Base-by-base conservation (phyloP, 2,113 vertebrate genomes). In the Cyprichromis sp. region DNA sequence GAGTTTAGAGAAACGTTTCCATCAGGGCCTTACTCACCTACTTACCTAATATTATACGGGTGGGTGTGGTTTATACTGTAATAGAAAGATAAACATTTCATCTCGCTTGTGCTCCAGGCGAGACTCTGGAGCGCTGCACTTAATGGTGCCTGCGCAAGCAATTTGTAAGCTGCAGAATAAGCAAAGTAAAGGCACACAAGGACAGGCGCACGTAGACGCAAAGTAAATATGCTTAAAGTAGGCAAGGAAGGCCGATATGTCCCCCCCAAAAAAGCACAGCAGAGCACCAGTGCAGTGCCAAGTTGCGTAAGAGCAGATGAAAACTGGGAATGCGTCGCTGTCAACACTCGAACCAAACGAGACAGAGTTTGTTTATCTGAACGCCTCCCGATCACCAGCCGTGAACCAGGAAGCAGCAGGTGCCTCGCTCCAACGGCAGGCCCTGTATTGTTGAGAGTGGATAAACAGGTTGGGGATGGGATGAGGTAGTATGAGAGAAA, bases 401-500 rank as follows among this genome's bases (percentile, higher is more conserved):
- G 59, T 95, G 89, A 94, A 96, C 94, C 95, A 95, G 95, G 95
- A 96, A 96, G 94, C 93, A 88, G 95, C 96, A 96, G 96, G 95
- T 96, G 96, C 90, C 84, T 88, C 87, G 90, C 94, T 92, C 95
- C 93, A 96, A 95, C 94, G 94, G 94, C 95, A 86, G 91, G 86
- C 83, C 66, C 10, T 59, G 81, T 71, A 79, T 88, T 92, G 92
- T 90, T 88, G 91, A 93, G 91, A 95, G 93, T 96, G 96, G 96
- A 96, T 95, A 95, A 96, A 97, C 96, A 95, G 96, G 96, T 97
- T 95, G 90, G 88, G 93, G 89, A 82, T 82, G 87, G 90, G 89
- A 84, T 79, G 84, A 90, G 93, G 83, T 81, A 79, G 82, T 88
- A 88, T 76, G 45, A 85, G 90, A 81, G 79, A 57, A 54, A 84